Percentiles rank a stretch among this genome's conserved stretches.
These are phyloP conservation scores for Lipotes vexillifer DNA, from an alignment of 2,113 vertebrate genomes.

Conservation along the genomic window DNA sequence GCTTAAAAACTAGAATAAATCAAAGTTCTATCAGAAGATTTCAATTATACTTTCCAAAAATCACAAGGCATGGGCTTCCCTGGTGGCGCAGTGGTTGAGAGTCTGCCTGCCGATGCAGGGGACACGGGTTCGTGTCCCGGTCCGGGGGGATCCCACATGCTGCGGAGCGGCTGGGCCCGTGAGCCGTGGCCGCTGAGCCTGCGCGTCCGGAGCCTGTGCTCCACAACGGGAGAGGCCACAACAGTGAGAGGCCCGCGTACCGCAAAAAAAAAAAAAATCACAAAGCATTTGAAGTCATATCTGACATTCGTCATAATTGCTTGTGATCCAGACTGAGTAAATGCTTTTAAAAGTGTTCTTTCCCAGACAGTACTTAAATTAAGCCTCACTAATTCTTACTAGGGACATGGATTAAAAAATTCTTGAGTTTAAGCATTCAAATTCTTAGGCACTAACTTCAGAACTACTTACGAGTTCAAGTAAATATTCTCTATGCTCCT, in stretches of 20 bases:
- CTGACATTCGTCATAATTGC: neutral
- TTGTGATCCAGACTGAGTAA: neutral
- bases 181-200: too few relatives aligned
- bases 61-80: neutral
- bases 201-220: too few relatives aligned
- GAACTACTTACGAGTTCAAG: neutral
- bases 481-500: neutral
- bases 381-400: neutral
- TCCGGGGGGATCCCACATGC: too few relatives aligned
- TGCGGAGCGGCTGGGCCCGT: too few relatives aligned
- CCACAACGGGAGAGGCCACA: too few relatives aligned
- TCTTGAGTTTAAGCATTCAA: neutral
- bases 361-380: neutral
- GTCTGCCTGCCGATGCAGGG: too few relatives aligned
- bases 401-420: neutral
- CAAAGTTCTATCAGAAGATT: neutral
- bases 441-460: neutral
- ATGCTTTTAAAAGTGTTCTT: neutral
- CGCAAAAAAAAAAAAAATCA: neutral
- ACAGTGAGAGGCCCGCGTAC: too few relatives aligned
- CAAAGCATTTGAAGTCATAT: neutral
- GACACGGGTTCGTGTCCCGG: too few relatives aligned
- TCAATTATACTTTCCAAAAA: neutral
- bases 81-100: too few relatives aligned
- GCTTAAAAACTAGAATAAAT: slow-evolving; percentile 13